Evolutionary conservation across 92 coral and sea anemone genomes (phyloP), one percentile per base, ranked within the genome.

Genomic region (Desmophyllum pertusum): DNA sequence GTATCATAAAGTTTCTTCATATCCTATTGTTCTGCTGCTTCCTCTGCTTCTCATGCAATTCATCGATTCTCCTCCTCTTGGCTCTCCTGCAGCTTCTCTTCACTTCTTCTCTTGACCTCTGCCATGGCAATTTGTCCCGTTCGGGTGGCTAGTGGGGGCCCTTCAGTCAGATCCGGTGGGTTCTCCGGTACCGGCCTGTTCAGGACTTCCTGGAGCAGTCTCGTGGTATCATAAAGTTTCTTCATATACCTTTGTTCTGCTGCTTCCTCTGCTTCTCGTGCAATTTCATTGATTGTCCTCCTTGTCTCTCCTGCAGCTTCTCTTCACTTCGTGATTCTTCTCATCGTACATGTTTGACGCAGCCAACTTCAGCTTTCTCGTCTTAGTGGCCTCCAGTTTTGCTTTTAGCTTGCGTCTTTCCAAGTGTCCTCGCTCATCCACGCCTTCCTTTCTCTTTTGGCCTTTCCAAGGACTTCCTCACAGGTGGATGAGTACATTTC

Each of bases 251-350:
- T 15, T 10, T 50, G 55, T 50, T 50, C 55, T 50, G 55, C 17
- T 10, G 55, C 21, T 50, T 50, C 55, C 55, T 50, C 17, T 50
- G 15, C 55, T 50, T 50, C n/a, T n/a, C n/a, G n/a, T n/a, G n/a
- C n/a, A n/a, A n/a, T n/a, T n/a, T n/a, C 21, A 19, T 50, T 19
- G 14, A 50, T 50, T 50, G 4, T 50, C 55, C 55, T 13, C 42
- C 78, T 68, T 65, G 27, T 66, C 78, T 55, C n/a, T 81, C 25
- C 41, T 67, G 77, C 85, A 81, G 64, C 85, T 67, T 15, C 42
- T 42, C 67, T 81, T 81, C 31, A 81, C 64, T n/a, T 81, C 79
- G 1, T 40, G 23, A 41, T 69, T 68, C 39, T 81, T 67, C 62
- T 27, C 33, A 61, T 45, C 43, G 79, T 74, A 74, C 23, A 5